Evolutionary conservation across 2,113 vertebrate species (phyloP).

Genomic region (Corydoras sp.): DNA sequence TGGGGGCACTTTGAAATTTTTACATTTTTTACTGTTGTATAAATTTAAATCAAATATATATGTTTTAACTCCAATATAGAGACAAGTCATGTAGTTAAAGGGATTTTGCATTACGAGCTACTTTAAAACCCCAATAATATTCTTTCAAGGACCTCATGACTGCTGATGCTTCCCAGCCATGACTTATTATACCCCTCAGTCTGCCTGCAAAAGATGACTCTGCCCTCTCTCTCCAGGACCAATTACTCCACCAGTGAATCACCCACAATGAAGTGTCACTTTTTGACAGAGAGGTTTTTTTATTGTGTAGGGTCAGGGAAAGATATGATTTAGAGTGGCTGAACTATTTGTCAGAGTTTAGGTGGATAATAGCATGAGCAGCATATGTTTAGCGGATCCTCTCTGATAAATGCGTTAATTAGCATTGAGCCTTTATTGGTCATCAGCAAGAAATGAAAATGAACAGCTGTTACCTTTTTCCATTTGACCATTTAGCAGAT

Average conservation of each 20-base stretch:
- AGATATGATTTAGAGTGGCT: slow-evolving; percentile 51
- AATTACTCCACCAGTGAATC: slow-evolving; percentile 37
- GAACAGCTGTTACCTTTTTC: too few relatives aligned
- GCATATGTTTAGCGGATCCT: slow-evolving; percentile 52
- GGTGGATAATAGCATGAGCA: slow-evolving; percentile 57
- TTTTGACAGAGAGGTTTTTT: slow-evolving; percentile 49
- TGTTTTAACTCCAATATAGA: too few relatives aligned
- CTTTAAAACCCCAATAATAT: background rate
- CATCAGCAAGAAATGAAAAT: too few relatives aligned
- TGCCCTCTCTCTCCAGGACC: slow-evolving; percentile 32
- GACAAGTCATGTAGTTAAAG: too few relatives aligned
- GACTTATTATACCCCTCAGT: background rate
- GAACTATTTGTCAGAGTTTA: slow-evolving; percentile 22
- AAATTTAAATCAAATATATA: too few relatives aligned
- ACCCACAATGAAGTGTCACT: slow-evolving; percentile 49
- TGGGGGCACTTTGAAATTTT: too few relatives aligned
- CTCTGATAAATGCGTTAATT: slow-evolving; percentile 45
- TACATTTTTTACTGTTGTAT: too few relatives aligned
- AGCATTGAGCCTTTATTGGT: background rate
- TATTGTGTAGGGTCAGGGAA: slow-evolving; percentile 44
- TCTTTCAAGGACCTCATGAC: background rate
- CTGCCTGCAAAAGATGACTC: background rate
- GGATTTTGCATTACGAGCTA: background rate
- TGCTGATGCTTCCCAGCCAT: background rate
- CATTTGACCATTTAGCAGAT: too few relatives aligned